phyloP scores from a whole-genome alignment of 2,888 invertebrate species.

The Lasioglossum vierecki region DNA sequence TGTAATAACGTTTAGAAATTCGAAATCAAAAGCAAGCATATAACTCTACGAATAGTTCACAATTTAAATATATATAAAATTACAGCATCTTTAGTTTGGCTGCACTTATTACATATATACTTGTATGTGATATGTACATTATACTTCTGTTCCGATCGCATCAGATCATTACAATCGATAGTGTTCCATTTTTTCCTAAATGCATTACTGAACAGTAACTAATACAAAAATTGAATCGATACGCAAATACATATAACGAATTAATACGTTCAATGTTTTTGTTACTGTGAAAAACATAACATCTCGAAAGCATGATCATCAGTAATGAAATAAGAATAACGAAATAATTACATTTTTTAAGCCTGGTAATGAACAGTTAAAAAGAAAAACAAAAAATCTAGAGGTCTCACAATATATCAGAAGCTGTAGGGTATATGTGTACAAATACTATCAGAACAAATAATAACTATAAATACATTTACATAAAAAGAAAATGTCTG shows the following conservation, averaged over 20 bases:
- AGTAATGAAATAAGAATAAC: conserved; percentile 14
- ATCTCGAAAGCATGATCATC: conserved; percentile 19
- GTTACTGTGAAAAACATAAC: conserved; percentile 18
- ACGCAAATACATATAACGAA: not conserved
- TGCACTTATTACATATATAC: conserved; percentile 21
- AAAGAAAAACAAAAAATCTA: conserved; percentile 38
- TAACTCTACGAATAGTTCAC: conserved; percentile 31
- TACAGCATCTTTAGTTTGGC: conserved; percentile 21
- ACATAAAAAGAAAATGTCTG: conserved; percentile 58
- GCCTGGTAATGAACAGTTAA: conserved; percentile 37
- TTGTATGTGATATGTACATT: conserved; percentile 6
- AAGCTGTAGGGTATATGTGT: conserved; percentile 55
- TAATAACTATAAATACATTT: conserved; percentile 60
- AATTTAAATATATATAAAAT: conserved; percentile 10
- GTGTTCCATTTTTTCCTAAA: conserved; percentile 11
- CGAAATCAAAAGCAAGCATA: conserved; percentile 28
- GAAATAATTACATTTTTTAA: conserved; percentile 32
- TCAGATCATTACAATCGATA: conserved; percentile 16
- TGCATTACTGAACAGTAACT: not conserved
- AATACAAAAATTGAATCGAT: not conserved
- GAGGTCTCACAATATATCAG: conserved; percentile 63
- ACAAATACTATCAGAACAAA: conserved; percentile 60
- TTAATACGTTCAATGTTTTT: conserved; percentile 12
- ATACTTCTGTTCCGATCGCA: conserved; percentile 48
- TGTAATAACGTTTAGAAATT: conserved; percentile 28